A percentile compares a stretch with the other conserved stretches of the same genome.
Evolutionary conservation across 2,888 invertebrate species (phyloP).

Genomic region (Hemistola chrysoprasaria): DNA sequence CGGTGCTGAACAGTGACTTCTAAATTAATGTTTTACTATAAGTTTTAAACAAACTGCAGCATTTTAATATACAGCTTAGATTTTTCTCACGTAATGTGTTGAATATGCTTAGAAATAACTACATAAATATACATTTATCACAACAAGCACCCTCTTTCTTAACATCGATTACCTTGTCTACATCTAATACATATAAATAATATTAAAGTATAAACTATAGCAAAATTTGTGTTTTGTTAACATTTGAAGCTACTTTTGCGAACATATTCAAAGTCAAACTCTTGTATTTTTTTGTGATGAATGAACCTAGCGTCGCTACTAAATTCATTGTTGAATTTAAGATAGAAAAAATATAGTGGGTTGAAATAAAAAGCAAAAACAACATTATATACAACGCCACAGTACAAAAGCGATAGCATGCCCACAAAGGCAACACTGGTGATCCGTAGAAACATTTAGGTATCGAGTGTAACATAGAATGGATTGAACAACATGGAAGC

Average conservation of each 20-base stretch:
- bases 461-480: constrained; percentile 45
- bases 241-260: constrained; percentile 56
- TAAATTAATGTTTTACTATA: too few species aligned
- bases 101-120: constrained; percentile 5
- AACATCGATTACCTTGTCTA: constrained; percentile 41
- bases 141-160: constrained; percentile 48
- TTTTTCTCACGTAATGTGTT: constrained; percentile 13
- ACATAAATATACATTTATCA: constrained; percentile 29
- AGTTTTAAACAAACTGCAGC: too few species aligned
- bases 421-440: constrained; percentile 67
- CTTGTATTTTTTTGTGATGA: constrained; percentile 71
- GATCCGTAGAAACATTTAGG: constrained; percentile 42
- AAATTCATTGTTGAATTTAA: constrained; percentile 47
- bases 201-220: constrained; percentile 44
- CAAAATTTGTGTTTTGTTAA: constrained; percentile 47
- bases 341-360: constrained; percentile 66
- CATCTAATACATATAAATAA: constrained; percentile 48
- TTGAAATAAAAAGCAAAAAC: constrained; percentile 58
- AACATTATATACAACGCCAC: constrained; percentile 68
- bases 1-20: constrained; percentile 15
- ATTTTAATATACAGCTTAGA: constrained; percentile 16
- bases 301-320: constrained; percentile 70
- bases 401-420: constrained; percentile 76
- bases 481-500: constrained; percentile 58
- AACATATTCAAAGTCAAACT: constrained; percentile 80